Base-by-base conservation (phyloP, 1,140 invertebrate genomes). In the Drosophila kurseongensis region DNA sequence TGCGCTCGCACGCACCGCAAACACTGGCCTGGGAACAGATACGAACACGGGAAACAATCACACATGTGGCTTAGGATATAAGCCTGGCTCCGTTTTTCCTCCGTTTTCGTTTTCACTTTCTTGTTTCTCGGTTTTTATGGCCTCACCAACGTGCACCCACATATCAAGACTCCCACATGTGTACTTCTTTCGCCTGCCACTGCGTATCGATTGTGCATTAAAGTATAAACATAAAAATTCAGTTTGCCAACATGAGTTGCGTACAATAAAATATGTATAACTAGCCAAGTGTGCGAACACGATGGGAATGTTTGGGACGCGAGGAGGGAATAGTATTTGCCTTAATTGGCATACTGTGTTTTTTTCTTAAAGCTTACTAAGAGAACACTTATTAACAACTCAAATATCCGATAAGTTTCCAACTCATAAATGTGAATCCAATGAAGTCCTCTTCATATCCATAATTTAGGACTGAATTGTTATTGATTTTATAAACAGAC, bases 161-260 rank as follows among this genome's bases (percentile, higher is more conserved):
- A 67, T 48, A 27, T 45, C 79, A 67, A 38, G 36, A 52, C 41
- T 12, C 16, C 40, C 66, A 12, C 40, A 35, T 59, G 71, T 14
- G 48, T 16, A 35, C 9, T 51, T 32, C 48, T 7, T 5, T 18
- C 23, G 67, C 40, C 40, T 57, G 32, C 52, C 27, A 40, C 29
- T 23, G 40, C 47, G 54, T 82, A 82, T 82, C 75, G 79, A 82
- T 82, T 82, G 79, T 55, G 62, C 74, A 81, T 81, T 81, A 78
- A 78, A 82, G 80, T 82, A 73, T 65, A 68, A 74, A 57, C 79
- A 78, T 78, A 82, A 78, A 82, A 82, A 81, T 82, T 68, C 79
- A 42, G 68, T 57, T 77, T 60, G 57, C 78, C 75, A 72, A 76
- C 60, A 42, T 71, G 78, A 80, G 47, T 55, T 80, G 78, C 73